phyloP scores from a whole-genome alignment of 2,888 invertebrate genomes.

The Drosophila yooni region DNA sequence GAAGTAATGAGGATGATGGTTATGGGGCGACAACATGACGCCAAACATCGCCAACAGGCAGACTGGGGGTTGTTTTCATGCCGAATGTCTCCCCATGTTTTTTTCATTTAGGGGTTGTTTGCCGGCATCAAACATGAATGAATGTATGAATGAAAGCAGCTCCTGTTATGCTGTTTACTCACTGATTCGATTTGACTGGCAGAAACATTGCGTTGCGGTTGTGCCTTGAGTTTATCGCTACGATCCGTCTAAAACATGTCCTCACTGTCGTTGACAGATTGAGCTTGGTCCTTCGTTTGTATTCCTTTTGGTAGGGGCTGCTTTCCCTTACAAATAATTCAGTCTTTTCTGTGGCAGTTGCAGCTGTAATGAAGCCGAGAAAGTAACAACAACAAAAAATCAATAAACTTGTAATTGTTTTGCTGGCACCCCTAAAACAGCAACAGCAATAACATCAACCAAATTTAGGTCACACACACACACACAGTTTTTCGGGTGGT shows the following conservation, averaged over 20 bases:
- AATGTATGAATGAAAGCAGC: conserved; percentile 21
- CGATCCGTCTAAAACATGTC: conserved; percentile 43
- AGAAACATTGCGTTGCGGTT: conserved; percentile 80
- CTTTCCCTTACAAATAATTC: conserved; percentile 16
- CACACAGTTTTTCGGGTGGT: conserved; percentile 15
- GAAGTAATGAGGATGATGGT: conserved; percentile 20
- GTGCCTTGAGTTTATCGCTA: conserved; percentile 12
- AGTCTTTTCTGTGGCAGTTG: conserved; percentile 70
- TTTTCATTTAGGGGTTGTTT: conserved; percentile 52
- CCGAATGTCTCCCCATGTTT: conserved; percentile 20
- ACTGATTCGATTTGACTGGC: conserved; percentile 85
- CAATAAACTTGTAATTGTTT: conserved; percentile 68
- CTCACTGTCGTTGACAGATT: conserved; percentile 16
- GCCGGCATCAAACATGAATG: conserved; percentile 27
- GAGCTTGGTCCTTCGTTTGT: conserved; percentile 37
- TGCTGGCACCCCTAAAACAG: conserved; percentile 17
- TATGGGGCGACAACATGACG: conserved; percentile 67
- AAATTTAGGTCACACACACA: conserved; percentile 55
- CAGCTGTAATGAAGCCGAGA: conserved; percentile 42
- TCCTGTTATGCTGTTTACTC: conserved; percentile 68
- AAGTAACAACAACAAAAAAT: conserved; percentile 49
- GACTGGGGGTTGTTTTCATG: conserved; percentile 60
- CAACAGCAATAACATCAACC: background rate
- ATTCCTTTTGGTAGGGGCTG: conserved; percentile 10
- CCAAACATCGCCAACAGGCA: conserved; percentile 23